Base-by-base conservation (phyloP, 2,888 invertebrate genomes). In the Neoitamus cyanurus region DNA sequence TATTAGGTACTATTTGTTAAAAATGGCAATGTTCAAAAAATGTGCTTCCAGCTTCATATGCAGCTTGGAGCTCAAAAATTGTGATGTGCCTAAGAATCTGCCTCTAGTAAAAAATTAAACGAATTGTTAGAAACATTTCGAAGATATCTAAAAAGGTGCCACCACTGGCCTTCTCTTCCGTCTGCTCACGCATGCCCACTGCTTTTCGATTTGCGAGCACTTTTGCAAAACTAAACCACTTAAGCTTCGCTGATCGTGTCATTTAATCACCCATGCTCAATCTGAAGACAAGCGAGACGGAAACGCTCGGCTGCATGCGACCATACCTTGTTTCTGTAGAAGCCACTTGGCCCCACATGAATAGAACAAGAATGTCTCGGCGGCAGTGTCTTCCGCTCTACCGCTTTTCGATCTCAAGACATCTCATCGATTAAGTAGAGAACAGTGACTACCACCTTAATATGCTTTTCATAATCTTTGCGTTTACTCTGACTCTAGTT, bases 231-330 rank as follows among this genome's bases (percentile, higher is more conserved):
- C 13, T 75, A 11, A 75, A 75, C 42, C 42, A 75, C 42, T 75
- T 75, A 75, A 75, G 28, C 75, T 28, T 28, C 11, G n/a, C 28
- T 75, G 75, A 13, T 75, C 75, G 13, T 75, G 75, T 34, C 42
- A 75, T 28, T 75, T 75, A 75, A 37, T 75, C 75, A 75, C 20
- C 75, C 75, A 75, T 75, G 75, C 13, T 42, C 28, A 75, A 46
- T 28, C 42, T 37, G 42, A 42, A 75, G 42, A 42, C 75, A 75
- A 75, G 42, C 42, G 42, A 75, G 75, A 34, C 75, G 75, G 75
- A 75, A 42, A 34, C 42, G 42, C 9, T 75, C 42, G 15, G 28
- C 75, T 75, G 75, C 11, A 75, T 25, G 25, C 13, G 58, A 58
- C 58, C 7, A 9, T 58, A 20, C 20, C 58, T 20, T 58, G 58